Evolutionary conservation across 2,888 invertebrate genomes (phyloP), one percentile per base, ranked within the genome.

Genomic region (Heliconius ethilla): DNA sequence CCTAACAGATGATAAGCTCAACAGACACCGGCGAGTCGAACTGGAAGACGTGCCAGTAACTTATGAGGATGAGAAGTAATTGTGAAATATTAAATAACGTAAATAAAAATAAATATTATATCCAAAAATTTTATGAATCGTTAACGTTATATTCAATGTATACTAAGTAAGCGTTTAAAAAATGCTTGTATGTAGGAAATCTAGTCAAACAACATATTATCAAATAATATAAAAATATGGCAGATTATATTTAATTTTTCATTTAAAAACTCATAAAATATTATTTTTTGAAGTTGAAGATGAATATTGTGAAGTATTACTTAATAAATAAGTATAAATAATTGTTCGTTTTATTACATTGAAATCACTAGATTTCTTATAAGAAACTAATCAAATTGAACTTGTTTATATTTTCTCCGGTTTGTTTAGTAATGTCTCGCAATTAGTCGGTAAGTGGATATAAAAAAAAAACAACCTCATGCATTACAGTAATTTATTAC

Each of bases 401-500:
- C 0, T 45, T 45, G 6, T 45, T 45, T 45, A 6, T 45, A 45
- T 18, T 15, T 45, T 15, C 6, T 0, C 18, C 18, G 51, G 51
- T 51, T 22, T 51, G 18, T 51, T 51, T 18, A 51, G 51, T 45
- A 45, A 5, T 18, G 6, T 45, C 45, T 18, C 45, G 15, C 45
- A 45, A 45, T 15, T 18, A 6, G 15, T 45, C 15, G 45, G 15
- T 45, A 45, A 45, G 5, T 45, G 45, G 7, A 51, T 51, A 51
- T 51, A 80, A 76, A 79, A 51, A 79, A 51, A 75, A 74, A 67
- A 78, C 70, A 76, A 87, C 75, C 70, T 74, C 72, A 51, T 75
- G 79, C 84, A 81, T 84, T 86, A 72, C 87, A 88, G 82, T 83
- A 81, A 81, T 92, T 89, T 92, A 91, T 91, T 91, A 90, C 90